Evolutionary conservation across 35 echinoderm and acorn worm species (phyloP).

Genomic region (Ptychodera flava): DNA sequence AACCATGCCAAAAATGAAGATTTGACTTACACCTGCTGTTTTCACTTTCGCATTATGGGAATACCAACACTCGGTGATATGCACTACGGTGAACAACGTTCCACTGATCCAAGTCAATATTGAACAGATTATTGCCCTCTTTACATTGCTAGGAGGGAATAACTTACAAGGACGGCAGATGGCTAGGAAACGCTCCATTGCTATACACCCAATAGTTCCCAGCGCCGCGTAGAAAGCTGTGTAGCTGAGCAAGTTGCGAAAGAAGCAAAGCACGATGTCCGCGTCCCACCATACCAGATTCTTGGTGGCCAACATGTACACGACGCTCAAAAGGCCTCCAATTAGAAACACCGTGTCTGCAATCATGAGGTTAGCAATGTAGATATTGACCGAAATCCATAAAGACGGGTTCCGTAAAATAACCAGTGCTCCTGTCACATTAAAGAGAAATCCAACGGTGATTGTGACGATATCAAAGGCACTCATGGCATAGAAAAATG

Average conservation of each 20-base stretch:
- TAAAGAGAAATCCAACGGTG: not conserved
- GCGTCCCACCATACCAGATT: not conserved
- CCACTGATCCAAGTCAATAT: not conserved
- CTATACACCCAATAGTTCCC: not conserved
- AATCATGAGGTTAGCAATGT: not conserved
- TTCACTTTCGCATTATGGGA: no score
- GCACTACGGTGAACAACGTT: not conserved
- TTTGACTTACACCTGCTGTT: no score
- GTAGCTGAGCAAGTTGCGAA: not conserved
- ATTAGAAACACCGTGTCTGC: not conserved
- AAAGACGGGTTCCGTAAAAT: not conserved
- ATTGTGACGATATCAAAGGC: not conserved
- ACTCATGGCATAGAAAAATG: not conserved
- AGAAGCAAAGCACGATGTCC: not conserved
- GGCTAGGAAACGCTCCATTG: not conserved
- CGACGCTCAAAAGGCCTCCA: not conserved
- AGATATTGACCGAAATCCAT: not conserved
- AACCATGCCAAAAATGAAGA: no score
- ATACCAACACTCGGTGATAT: not conserved
- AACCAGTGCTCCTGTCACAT: not conserved
- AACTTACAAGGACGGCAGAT: not conserved
- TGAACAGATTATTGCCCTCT: not conserved
- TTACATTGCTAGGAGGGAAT: not conserved
- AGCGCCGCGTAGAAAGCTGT: not conserved
- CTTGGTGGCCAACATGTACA: not conserved